Conservation (phyloP, 2,888 invertebrate genomes). For the Cephus runcator region DNA sequence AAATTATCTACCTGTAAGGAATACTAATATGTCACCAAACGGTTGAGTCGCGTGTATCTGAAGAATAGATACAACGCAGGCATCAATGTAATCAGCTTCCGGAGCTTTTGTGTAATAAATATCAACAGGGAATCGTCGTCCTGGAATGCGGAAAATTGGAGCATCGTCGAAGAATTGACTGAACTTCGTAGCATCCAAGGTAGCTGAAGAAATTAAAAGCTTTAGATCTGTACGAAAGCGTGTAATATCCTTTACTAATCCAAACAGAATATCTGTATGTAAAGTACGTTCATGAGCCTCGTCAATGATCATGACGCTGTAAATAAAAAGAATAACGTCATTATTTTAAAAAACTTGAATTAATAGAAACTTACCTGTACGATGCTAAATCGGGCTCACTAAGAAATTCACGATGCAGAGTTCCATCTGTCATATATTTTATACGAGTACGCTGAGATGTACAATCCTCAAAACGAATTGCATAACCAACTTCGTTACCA, state of each 20-base stretch:
- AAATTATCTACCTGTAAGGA: conserved; percentile 81
- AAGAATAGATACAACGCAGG: conserved; percentile 95
- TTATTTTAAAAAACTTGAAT: not conserved
- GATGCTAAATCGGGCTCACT: conserved; percentile 96
- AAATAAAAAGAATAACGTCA: conserved; percentile 19
- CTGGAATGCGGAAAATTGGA: conserved; percentile 97
- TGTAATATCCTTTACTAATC: conserved; percentile 95
- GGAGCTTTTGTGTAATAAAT: conserved; percentile 99
- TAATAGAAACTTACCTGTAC: conserved; percentile 71
- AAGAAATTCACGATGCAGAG: conserved; percentile 94
- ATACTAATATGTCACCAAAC: conserved; percentile 94
- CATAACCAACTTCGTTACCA: conserved; percentile 90
- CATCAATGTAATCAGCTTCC: conserved; percentile 98
- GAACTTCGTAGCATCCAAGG: conserved; percentile 97
- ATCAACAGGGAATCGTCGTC: conserved; percentile 97
- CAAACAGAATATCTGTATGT: conserved; percentile 98
- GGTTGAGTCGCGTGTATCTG: conserved; percentile 99
- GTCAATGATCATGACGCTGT: conserved; percentile 97
- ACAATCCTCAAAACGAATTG: conserved; percentile 98
- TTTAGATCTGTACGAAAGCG: conserved; percentile 94
- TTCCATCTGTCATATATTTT: conserved; percentile 99
- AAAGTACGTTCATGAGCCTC: conserved; percentile 99
- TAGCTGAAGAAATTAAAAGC: conserved; percentile 96
- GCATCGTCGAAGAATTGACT: conserved; percentile 98
- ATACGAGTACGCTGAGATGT: conserved; percentile 96